Base-by-base conservation (phyloP, 2,888 invertebrate species). In the Mimumesa dahlbomi region DNA sequence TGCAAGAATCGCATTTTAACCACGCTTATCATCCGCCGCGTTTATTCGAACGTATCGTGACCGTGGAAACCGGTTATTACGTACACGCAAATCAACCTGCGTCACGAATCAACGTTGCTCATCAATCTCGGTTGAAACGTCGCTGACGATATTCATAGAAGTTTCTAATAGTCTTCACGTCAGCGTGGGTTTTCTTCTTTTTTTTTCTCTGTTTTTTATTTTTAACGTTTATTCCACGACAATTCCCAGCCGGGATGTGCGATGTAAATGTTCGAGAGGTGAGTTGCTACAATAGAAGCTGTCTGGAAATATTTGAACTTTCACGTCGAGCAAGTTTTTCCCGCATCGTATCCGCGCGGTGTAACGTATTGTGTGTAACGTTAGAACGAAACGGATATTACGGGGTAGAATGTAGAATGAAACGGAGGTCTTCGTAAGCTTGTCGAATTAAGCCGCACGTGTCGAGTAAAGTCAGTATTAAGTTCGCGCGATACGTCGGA, bases 391-490 rank as follows among this genome's bases (percentile, higher is more conserved):
- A 34, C 43, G 31, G 18, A 14, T 22, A 14, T n/a, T 7, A 53
- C 45, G 29, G 7, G 9, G 29, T 29, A n/a, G n/a, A n/a, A n/a
- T n/a, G n/a, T n/a, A n/a, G n/a, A n/a, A n/a, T n/a, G n/a, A n/a
- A n/a, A n/a, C n/a, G n/a, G n/a, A n/a, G 25, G 7, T 25, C 25
- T n/a, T n/a, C 25, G 34, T 66, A 54, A 69, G 69, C 68, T 65
- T 69, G 48, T 69, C 68, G 46, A 42, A 49, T 25, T 69, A 65
- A 69, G 68, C 65, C 36, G 36, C 50, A 22, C 53, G 42, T 53
- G 70, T 69, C 63, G 63, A 70, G 64, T 69, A 38, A 71, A 71
- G 71, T 69, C 63, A 46, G 57, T 43, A 49, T 58, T 71, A 71
- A 71, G 70, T 71, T 71, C 42, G 43, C 49, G 29, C 57, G 69